Percentiles rank a stretch among this genome's conserved stretches.
These are phyloP conservation scores for Drosophila yooni DNA, from an alignment of 2,888 invertebrate genomes.

Conservation along the genomic window DNA sequence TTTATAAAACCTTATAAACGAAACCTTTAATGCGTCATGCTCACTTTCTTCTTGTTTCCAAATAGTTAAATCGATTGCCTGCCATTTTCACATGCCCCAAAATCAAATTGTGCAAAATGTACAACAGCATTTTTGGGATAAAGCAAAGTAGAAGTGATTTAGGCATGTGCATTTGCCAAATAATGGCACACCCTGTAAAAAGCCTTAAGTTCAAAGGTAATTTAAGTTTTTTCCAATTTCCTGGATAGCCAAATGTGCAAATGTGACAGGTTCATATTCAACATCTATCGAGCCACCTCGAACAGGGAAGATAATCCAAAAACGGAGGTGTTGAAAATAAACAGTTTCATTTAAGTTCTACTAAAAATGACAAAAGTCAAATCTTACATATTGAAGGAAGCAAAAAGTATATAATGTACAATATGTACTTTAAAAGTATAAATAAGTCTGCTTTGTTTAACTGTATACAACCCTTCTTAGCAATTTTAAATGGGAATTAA, in stretches of 20 bases:
- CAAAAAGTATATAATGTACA: too few species aligned
- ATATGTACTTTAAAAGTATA: too few species aligned
- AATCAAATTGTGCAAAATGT: conserved; percentile 43
- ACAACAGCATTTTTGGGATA: conserved; percentile 5
- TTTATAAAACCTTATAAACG: not conserved
- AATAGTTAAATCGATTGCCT: conserved; percentile 26
- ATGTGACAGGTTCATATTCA: not conserved
- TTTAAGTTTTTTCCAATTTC: not conserved
- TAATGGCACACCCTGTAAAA: not conserved
- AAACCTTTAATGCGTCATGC: not conserved
- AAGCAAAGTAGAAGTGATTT: not conserved
- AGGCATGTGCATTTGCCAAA: not conserved
- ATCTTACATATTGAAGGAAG: too few species aligned
- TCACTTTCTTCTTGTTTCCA: not conserved
- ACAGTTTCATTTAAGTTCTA: too few species aligned
- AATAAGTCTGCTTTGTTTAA: too few species aligned
- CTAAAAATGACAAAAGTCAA: too few species aligned
- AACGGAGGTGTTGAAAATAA: too few species aligned
- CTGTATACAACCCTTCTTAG: not conserved
- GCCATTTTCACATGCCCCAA: conserved; percentile 51
- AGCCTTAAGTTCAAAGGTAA: not conserved
- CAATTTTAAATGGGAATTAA: not conserved
- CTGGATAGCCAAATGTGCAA: not conserved
- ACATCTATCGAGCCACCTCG: not conserved
- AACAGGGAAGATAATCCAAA: too few species aligned